Evolutionary conservation across 37 sponge, comb jelly and placozoan genomes (phyloP).

Genomic region (Beroe ovata): DNA sequence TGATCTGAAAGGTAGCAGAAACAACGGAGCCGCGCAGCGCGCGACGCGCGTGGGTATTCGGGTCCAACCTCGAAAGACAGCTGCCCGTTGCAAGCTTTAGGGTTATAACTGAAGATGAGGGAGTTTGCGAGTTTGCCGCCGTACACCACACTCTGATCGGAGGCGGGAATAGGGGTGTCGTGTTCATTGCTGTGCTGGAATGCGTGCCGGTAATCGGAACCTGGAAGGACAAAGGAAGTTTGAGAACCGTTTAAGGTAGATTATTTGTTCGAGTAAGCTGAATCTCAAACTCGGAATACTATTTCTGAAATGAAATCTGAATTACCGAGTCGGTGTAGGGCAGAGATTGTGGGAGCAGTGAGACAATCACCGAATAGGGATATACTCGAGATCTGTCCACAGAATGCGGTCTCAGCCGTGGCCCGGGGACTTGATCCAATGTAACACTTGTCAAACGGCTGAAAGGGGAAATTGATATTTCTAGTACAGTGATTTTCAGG

Average conservation of each 20-base stretch:
- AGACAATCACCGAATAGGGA: slow-evolving; percentile 82
- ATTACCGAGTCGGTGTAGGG: slow-evolving; percentile 75
- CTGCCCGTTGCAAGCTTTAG: slow-evolving; percentile 90
- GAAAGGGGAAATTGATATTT: too few species aligned
- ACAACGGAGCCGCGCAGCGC: too few species aligned
- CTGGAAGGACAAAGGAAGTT: neutral
- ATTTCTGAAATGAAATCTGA: neutral
- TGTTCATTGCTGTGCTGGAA: slow-evolving; percentile 61
- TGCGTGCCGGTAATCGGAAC: slow-evolving; percentile 4
- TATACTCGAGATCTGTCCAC: slow-evolving; percentile 85
- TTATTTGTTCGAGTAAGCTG: neutral
- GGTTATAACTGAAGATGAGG: slow-evolving; percentile 83
- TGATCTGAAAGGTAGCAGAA: too few species aligned
- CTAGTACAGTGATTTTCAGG: too few species aligned
- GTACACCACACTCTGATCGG: slow-evolving; percentile 72
- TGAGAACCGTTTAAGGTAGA: neutral
- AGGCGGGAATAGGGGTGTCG: slow-evolving; percentile 34
- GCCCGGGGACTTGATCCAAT: slow-evolving; percentile 80
- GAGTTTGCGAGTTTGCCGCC: slow-evolving; percentile 75
- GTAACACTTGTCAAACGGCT: slow-evolving; percentile 93
- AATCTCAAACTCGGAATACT: neutral
- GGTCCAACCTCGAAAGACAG: slow-evolving; percentile 73
- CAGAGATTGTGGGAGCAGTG: slow-evolving; percentile 67
- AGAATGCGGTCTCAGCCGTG: slow-evolving; percentile 75
- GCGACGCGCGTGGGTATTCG: too few species aligned